A percentile compares a stretch with the other conserved stretches of the same genome.
Evolutionary conservation across 2,797 vertebrate species (phyloP).

Genomic region (Lagorchestes hirsutus): DNA sequence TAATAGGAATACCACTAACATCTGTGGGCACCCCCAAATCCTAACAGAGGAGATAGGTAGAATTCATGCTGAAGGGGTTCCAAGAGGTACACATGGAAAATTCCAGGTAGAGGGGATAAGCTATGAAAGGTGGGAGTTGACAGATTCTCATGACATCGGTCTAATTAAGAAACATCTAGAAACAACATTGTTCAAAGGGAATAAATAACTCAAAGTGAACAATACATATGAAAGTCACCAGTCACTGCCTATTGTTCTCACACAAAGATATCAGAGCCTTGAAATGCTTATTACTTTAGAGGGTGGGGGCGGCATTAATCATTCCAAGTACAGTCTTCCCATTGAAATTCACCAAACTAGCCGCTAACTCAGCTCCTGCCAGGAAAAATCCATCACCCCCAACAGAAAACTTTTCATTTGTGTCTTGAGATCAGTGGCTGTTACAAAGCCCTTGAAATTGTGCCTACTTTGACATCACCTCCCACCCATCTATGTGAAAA

Average conservation of each 20-base stretch:
- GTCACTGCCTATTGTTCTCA: background rate
- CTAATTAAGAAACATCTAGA: constrained; percentile 86
- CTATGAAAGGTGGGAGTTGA: constrained; percentile 72
- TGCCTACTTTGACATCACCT: constrained; percentile 75
- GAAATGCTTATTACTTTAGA: constrained; percentile 28
- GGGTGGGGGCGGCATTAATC: constrained; percentile 17
- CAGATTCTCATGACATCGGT: constrained; percentile 83
- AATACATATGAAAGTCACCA: background rate
- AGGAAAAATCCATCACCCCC: constrained; percentile 71
- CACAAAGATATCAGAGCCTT: constrained; percentile 58
- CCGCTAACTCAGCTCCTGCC: constrained; percentile 59
- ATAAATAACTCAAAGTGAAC: constrained; percentile 55
- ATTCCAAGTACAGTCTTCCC: constrained; percentile 54
- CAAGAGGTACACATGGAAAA: background rate
- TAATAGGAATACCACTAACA: background rate
- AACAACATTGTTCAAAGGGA: constrained; percentile 81
- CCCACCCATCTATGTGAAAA: constrained; percentile 70
- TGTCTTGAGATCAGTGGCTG: constrained; percentile 75
- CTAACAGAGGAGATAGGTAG: background rate
- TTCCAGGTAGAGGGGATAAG: background rate
- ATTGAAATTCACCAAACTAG: constrained; percentile 2
- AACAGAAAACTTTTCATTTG: constrained; percentile 76
- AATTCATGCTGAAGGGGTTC: background rate
- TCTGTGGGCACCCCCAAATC: background rate
- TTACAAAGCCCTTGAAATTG: constrained; percentile 79